Base-by-base conservation (phyloP, 2,113 vertebrate genomes). In the Polypterus bichir region DNA sequence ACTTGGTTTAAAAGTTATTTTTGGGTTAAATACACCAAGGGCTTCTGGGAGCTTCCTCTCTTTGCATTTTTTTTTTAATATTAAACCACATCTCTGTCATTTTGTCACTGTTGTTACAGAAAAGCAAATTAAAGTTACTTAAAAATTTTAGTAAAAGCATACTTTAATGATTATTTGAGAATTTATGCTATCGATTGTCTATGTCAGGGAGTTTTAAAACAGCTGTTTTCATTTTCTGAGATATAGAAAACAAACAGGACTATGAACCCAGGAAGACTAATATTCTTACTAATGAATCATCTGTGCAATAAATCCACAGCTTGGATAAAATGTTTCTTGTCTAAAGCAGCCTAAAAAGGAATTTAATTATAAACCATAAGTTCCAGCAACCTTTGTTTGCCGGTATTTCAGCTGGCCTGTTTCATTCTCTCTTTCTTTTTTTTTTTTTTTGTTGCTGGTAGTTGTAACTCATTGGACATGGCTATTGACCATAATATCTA, bases 401-500 rank as follows among this genome's bases (percentile, higher is more conserved):
- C n/a, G 53, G 57, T 60, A 45, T 52, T 59, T 7, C 46, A 9
- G 44, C 9, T 11, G 45, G 44, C 27, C 27, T 27, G 2, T 27
- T 27, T 27, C 27, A 27, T 27, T 27, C 27, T 27, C 27, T 27
- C 27, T 64, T 10, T 57, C 44, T 64, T 47, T 63, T 60, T 49
- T 57, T n/a, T n/a, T 7, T 44, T 4, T 54, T 11, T 58, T 11
- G 44, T 59, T 7, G 48, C 27, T 55, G 83, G 78, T 84, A 86
- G 85, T 83, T 82, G 74, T 79, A 85, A 82, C 86, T 83, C 69
- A 75, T 88, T 86, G 76, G 78, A 81, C 88, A 83, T 80, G 68
- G 59, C 78, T 88, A 91, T 90, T 82, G 90, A 93, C 90, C 86
- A 84, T 82, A 84, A 86, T 86, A 86, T 87, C 84, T 86, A 88